These are phyloP conservation scores for Lasiurus borealis DNA, from an alignment of 2,113 vertebrate species.

Conservation along the genomic window DNA sequence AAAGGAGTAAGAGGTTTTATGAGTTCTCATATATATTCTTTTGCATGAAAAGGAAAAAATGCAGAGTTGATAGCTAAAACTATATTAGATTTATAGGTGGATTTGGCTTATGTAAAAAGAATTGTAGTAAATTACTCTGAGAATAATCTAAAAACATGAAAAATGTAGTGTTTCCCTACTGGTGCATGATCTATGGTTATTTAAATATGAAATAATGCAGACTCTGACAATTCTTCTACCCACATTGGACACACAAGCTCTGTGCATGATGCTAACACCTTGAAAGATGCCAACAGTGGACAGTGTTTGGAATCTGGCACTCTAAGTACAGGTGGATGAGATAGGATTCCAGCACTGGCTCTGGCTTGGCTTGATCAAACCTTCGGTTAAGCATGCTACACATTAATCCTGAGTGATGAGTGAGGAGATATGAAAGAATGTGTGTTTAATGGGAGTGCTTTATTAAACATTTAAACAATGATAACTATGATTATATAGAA, in stretches of 20 bases:
- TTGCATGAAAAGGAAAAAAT: neutral
- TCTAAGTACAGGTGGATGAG: slow-evolving; percentile 24
- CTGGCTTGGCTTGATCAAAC: neutral
- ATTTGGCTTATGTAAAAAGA: slow-evolving; percentile 63
- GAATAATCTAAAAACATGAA: slow-evolving; percentile 58
- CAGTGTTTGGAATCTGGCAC: slow-evolving; percentile 49
- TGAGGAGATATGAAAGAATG: slow-evolving; percentile 54
- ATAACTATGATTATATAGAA: slow-evolving; percentile 43
- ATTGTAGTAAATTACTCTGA: slow-evolving; percentile 60
- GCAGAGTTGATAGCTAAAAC: neutral
- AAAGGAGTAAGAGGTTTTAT: neutral
- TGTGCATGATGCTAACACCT: neutral
- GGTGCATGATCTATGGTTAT: slow-evolving; percentile 26
- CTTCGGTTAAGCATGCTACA: neutral
- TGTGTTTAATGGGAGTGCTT: slow-evolving; percentile 31
- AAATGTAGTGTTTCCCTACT: slow-evolving; percentile 2
- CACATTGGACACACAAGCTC: neutral
- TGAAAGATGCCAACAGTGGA: slow-evolving; percentile 48
- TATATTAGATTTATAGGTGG: slow-evolving; percentile 66
- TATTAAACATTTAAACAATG: slow-evolving; percentile 45
- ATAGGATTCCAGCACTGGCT: neutral
- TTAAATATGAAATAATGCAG: slow-evolving; percentile 51
- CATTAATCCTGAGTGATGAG: neutral
- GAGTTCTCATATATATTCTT: neutral
- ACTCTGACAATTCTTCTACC: slow-evolving; percentile 43